Evolutionary conservation across 1,140 invertebrate species (phyloP), one percentile per base, ranked within the genome.

Genomic region (Eriocheir sinensis): DNA sequence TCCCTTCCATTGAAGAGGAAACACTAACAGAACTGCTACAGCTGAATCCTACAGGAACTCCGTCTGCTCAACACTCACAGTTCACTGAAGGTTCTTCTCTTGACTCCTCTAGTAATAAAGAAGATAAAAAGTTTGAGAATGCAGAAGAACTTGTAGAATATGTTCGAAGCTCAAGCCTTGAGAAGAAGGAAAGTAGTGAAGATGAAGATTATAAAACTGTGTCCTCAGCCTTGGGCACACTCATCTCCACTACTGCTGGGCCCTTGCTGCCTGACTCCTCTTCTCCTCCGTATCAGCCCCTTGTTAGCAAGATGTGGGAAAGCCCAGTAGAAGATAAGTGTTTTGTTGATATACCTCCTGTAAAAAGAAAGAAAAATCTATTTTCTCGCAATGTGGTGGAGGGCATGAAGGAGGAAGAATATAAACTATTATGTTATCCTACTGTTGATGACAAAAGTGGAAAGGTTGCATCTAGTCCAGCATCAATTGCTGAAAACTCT

Each of bases 211-310:
- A 95, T 83, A 72, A 44, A 34, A 95, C 32, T 83, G 91, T 95
- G 48, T 95, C 96, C 98, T 12, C 96, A 97, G 96, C 93, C 9
- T 86, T 96, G 21, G 95, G 96, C 15, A 96, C 95, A 53, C 44
- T 96, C 0, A 95, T 96, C 8, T 95, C 95, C 3, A 94, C 96
- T 21, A 95, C 96, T 27, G 96, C 96, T 53, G 95, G 96, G 0
- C 96, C 96, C 21, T 92, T 96, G 30, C 85, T 96, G 21, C 96
- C 96, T 0, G 96, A 96, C 53, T 89, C 93, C 36, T 91, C 90
- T 40, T 92, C 94, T 30, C 86, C 83, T 32, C 91, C 86, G 6
- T 93, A 94, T 41, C 91, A 90, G 53, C 93, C 94, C 40, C 38
- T 95, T 36, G 85, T 95, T 44, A 91, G 79, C 40, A 96, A 95